A percentile compares a stretch with the other conserved stretches of the same genome.
These are phyloP conservation scores for Anhinga rufa DNA, from an alignment of 2,113 vertebrate genomes.

Conservation along the genomic window DNA sequence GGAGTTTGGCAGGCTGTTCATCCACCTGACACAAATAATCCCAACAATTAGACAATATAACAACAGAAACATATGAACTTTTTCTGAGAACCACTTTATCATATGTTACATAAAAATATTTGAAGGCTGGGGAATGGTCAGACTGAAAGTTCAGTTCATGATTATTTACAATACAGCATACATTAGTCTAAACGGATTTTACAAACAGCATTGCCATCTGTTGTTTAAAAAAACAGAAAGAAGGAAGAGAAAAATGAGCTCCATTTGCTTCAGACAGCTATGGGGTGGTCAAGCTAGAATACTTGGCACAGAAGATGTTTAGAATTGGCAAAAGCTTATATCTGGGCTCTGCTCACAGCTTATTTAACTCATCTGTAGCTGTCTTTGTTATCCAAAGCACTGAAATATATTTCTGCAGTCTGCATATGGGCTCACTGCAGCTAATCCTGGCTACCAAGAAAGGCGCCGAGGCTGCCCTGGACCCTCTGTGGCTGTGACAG, in stretches of 20 bases:
- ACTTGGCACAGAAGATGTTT: conserved; percentile 33
- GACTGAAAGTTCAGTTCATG: conserved; percentile 4
- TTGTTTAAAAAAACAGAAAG: not conserved
- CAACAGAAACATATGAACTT: not conserved
- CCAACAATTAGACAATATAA: not conserved
- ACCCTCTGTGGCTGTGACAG: not conserved
- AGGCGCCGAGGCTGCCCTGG: not conserved
- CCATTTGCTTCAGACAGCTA: conserved; percentile 38
- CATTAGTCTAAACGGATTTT: conserved; percentile 3
- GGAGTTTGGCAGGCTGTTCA: not conserved
- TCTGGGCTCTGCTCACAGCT: conserved; percentile 1
- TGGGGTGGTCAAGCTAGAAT: conserved; percentile 39
- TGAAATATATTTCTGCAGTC: not conserved
- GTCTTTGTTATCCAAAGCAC: not conserved
- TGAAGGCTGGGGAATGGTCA: not conserved
- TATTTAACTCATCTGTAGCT: not conserved
- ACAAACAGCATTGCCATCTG: conserved; percentile 31
- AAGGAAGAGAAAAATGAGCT: conserved; percentile 39
- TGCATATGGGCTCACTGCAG: not conserved
- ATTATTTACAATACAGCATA: conserved; percentile 34
- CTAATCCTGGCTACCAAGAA: not conserved
- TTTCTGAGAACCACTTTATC: conserved; percentile 20
- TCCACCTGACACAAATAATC: conserved; percentile 42
- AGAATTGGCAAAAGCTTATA: conserved; percentile 16
- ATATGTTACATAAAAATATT: conserved; percentile 8